Evolutionary conservation across 92 coral and sea anemone genomes (phyloP), one percentile per base, ranked within the genome.

Genomic region (Palythoa grandis): DNA sequence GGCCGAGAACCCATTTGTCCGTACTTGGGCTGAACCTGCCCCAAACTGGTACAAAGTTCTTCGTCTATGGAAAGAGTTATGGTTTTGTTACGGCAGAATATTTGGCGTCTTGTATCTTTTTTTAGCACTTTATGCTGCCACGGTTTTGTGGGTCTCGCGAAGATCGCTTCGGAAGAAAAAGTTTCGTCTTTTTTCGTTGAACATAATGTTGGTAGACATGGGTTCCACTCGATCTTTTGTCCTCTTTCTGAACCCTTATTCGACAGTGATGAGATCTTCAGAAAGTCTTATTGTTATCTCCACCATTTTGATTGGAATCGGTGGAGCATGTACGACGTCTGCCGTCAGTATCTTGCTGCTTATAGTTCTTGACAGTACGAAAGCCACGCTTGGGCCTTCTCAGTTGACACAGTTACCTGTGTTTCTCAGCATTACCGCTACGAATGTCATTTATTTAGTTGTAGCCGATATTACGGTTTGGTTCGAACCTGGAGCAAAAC

Each of bases 281-380:
- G 58, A 84, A 60, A 29, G 77, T 54, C 76, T 87, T 37, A 66
- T 78, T 20, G 58, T 93, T 14, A 68, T 50, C 19, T 87, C 82
- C 68, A 78, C 85, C 37, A 72, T 93, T 19, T 47, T 82, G 11
- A 74, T 38, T 20, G 96, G 98, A 5, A 74, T 91, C 15, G 96
- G 95, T 6, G 88, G 92, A 14, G 91, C 96, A 35, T 88, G 93
- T 22, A 74, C 93, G 20, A 93, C 94, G 0, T 90, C 98, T 5
- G 91, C 96, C 4, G 82, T 95, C 83, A 88, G 94, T 24, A 85
- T 91, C 22, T 50, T 95, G 52, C 76, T 95, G 40, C 61, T 93
- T 25, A 87, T 95, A 68, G 79, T 90, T 11, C 79, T 92, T 19
- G 92, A 91, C 25, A 93, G 93, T 70, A 93, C 98, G 0, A 91